Evolutionary conservation across 2,113 vertebrate genomes (phyloP), one percentile per base, ranked within the genome.

Genomic region (Albula glossodonta): DNA sequence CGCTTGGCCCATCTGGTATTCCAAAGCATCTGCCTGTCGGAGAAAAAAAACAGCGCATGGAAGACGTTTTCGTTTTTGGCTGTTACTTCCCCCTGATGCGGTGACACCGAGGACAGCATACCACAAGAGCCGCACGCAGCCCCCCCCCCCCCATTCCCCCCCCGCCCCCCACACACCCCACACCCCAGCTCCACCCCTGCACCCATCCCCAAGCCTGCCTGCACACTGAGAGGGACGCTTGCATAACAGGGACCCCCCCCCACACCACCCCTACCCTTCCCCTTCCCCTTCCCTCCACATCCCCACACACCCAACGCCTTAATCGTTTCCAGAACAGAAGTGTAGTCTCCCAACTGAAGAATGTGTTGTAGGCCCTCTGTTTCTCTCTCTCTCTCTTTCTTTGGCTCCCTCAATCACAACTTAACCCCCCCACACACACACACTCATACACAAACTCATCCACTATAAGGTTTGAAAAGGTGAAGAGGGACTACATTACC

Each of bases 41-140:
- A 41, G 31, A 22, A 66, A 66, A 7, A 66, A 19, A 19, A 90
- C 89, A 77, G 89, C 88, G 89, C 92, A 92, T 94, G 94, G 90
- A 94, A 92, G 92, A 94, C 92, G 86, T 92, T 94, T 94, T 90
- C 92, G 31, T 41, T 7, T 86, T 92, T 94, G 92, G 94, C 93
- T 91, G 90, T 87, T 89, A 88, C 86, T 89, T 92, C 92, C 91
- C 89, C 89, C 60, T 22, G 91, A 91, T 89, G 89, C 90, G 91
- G 93, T 92, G 94, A 94, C 93, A 93, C 90, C 90, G 90, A 91
- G 92, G 92, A 95, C 93, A 95, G 92, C 93, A 89, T 90, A 94
- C 94, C 91, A 90, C 92, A 93, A 91, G 91, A 94, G 93, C 91
- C 91, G 88, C 93, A 94, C 91, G 91, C 15, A 22, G 15, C 19